Base-by-base conservation (phyloP, 92 coral and sea anemone species). In the Parazoanthus swiftii region DNA sequence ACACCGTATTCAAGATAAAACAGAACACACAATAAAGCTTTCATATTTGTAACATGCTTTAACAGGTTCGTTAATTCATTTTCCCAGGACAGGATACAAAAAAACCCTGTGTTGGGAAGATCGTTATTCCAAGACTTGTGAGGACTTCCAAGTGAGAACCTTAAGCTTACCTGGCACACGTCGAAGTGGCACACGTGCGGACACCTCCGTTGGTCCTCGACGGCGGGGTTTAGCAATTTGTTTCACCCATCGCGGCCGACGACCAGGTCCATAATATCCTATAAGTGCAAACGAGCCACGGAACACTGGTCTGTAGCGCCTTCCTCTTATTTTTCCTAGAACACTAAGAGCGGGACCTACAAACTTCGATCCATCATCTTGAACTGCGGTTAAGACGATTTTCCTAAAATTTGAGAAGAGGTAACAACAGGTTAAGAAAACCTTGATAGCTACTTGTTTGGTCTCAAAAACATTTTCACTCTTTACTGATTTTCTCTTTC, bases 351-450 rank as follows among this genome's bases (percentile, higher is more conserved):
- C 94, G 6, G 71, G 82, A 4, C 42, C 58, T 13, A 90, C 88
- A 66, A 48, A 90, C 6, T 37, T 26, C 33, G 80, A 58, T 8
- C 91, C 94, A 46, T 71, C 39, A 13, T 93, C 94, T 33, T 90
- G 82, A 39, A 92, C 89, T 68, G 94, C 90, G 43, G 92, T 86
- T 9, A 91, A 65, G 21, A 93, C 92, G 29, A 93, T 89, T 23
- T 82, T 82, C 50, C 86, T 82, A 39, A 42, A 75, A 76, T 8
- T 0, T 23, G 50, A 76, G 14, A 43, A 8, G 44, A 72, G 29
- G 59, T 29, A 26, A 23, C 5, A 72, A 3, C 76, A 72, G 16
- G 18, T 72, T 36, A 26, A 72, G 33, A 26, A 2, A 3, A 54
- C 1, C 33, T 54, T 10, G 51, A 48, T 10, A 7, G 51, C 13